Base-by-base conservation (phyloP, 2,888 invertebrate species). In the Doris montereyensis region DNA sequence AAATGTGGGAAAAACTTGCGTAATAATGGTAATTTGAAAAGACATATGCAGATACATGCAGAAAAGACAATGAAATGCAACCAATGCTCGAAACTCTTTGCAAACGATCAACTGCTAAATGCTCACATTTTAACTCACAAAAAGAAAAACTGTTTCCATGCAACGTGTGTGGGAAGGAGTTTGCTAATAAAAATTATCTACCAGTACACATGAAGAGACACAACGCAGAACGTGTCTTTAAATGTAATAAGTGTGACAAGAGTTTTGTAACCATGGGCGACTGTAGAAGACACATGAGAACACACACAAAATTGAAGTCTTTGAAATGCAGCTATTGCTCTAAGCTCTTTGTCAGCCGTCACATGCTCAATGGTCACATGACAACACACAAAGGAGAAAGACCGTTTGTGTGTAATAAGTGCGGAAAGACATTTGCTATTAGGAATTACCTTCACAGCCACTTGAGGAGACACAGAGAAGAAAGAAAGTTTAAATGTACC, bases 251-350 rank as follows among this genome's bases (percentile, higher is more conserved):
- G 0, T 76, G 76, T 65, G 76, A 52, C 1, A 35, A 34, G 2
- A 52, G n/a, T 13, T 76, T 76, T 26, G 24, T 52, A 3, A 32
- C 35, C 21, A 62, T 41, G 8, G 41, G 35, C 28, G 41, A 65
- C 17, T 30, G 62, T 1, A 60, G 35, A n/a, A 24, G 65, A 41
- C 81, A 81, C 60, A 72, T 78, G 28, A 70, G 81, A 8, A 81
- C 75, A 30, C 81, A 81, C 72, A 81, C 81, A 1, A 78, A 78
- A 8, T 78, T 78, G 35, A 75, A 75, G 8, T 78, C 81, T 5
- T 78, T 76, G 67, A n/a, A 26, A 10, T 81, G 81, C 30, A 73
- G 68, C 30, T n/a, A 62, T 26, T 81, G 81, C 65, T 62, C 58
- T 24, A 72, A 74, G 30, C 65, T 68, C 1, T 81, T 81, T 52